Conservation (phyloP, 2,797 vertebrate genomes). For the Orientallactaga sibirica region DNA sequence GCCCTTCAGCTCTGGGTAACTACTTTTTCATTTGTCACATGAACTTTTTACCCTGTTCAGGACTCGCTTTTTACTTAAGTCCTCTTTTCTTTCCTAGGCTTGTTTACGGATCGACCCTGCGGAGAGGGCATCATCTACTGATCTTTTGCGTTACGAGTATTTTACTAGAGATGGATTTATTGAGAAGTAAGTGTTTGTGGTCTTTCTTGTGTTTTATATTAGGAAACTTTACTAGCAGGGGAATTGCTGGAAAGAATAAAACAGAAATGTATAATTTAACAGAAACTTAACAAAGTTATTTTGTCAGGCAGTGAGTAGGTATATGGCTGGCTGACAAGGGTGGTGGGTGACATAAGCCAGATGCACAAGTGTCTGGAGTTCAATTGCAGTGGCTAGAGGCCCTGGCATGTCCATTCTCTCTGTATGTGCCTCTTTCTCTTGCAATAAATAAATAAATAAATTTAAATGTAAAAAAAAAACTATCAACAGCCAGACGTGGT, state of each 20-base stretch:
- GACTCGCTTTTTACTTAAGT: slow-evolving; percentile 48
- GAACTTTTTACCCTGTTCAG: slow-evolving; percentile 43
- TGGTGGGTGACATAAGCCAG: background rate
- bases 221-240: slow-evolving; percentile 34
- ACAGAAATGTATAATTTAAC: slow-evolving; percentile 28
- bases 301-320: background rate
- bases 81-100: slow-evolving; percentile 76
- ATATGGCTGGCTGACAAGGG: background rate
- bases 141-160: slow-evolving; percentile 85
- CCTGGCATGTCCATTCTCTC: no score
- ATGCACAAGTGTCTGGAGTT: no score
- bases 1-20: slow-evolving; percentile 33
- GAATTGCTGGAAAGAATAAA: slow-evolving; percentile 25
- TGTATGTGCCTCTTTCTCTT: no score
- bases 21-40: slow-evolving; percentile 49
- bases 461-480: background rate
- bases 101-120: slow-evolving; percentile 88
- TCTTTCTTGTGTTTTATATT: slow-evolving; percentile 38
- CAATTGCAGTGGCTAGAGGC: no score
- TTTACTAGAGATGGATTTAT: slow-evolving; percentile 88
- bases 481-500: no score
- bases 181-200: slow-evolving; percentile 84
- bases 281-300: slow-evolving; percentile 40
- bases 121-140: slow-evolving; percentile 84
- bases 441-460: background rate